phyloP scores from a whole-genome alignment of 2,113 vertebrate species.

The Oryctolagus cuniculus region mOryCun1.1 NC_091438.1:93046001-93046500 shows the following conservation, averaged over 20 bases:
- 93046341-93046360: background rate
- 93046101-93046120: background rate
- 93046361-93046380: conserved; percentile 1
- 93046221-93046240: background rate
- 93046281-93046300: background rate
- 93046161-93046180: too few relatives aligned
- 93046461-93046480: background rate
- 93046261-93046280: background rate
- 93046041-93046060: background rate
- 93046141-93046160: too few relatives aligned
- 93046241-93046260: background rate
- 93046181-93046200: too few relatives aligned
- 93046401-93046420: background rate
- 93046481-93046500: background rate
- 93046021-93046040: background rate
- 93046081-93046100: background rate
- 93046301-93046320: background rate
- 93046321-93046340: background rate
- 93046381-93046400: background rate
- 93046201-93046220: background rate
- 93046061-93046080: background rate
- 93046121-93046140: background rate
- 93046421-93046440: conserved; percentile 12
- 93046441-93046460: background rate
- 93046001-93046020: too few relatives aligned